Conservation (phyloP, 2,797 vertebrate genomes). For the Lithobates sylvaticus region DNA sequence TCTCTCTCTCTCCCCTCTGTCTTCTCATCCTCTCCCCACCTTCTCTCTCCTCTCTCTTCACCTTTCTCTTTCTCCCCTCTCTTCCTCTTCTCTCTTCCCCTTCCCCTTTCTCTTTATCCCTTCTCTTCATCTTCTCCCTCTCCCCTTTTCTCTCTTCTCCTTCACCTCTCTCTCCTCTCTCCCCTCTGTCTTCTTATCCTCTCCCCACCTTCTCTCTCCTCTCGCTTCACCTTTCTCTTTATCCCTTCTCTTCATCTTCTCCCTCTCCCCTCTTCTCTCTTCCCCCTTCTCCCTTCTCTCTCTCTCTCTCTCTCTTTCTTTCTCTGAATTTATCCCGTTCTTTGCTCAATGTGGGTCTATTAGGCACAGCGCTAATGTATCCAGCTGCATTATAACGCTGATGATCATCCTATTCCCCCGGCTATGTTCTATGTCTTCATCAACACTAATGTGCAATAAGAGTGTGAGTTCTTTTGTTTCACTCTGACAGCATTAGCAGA, state of each 20-base stretch:
- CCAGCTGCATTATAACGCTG: no score
- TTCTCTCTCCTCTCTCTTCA: neutral
- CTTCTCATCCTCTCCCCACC: accelerated
- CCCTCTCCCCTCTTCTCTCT: neutral
- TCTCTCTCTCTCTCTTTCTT: neutral
- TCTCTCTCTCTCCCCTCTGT: neutral
- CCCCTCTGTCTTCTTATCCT: neutral
- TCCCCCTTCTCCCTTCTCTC: neutral
- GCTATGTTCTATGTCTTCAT: no score
- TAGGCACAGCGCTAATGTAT: no score
- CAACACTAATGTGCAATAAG: neutral
- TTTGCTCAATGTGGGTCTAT: no score
- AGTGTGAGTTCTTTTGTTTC: neutral
- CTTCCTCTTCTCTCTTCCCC: neutral
- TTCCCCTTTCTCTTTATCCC: no score
- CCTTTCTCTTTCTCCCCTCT: no score
- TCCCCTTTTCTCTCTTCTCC: neutral
- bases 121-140: neutral
- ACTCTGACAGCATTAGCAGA: neutral
- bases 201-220: neutral
- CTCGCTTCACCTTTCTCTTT: neutral
- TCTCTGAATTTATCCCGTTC: neutral
- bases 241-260: neutral
- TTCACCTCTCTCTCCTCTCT: neutral
- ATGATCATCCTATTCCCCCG: no score